Evolutionary conservation across 1,140 invertebrate genomes (phyloP), one percentile per base, ranked within the genome.

Genomic region (Glomeris maerens): DNA sequence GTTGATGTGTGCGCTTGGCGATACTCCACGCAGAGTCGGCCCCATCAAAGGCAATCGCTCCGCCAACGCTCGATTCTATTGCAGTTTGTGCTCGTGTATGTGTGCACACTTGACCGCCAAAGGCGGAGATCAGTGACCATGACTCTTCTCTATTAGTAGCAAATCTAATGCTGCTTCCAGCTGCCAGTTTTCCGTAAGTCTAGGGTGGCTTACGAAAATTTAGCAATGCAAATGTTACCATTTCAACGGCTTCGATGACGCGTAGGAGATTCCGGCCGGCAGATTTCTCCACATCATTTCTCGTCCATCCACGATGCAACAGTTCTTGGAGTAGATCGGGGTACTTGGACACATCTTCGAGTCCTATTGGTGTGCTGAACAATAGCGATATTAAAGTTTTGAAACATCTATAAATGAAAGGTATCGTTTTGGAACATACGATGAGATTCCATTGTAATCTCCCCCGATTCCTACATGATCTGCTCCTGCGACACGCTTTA

Each of bases 381-480:
- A 42, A 45, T 20, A 20, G 4, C 4, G 25, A 42, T 13, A 36
- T 17, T 13, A 36, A 36, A 36, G 10, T 36, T 36, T 13, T 36
- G 10, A 36, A 36, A 36, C 17, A 36, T 36, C 17, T 36, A 36
- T 36, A 36, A 36, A 36, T 17, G 31, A 13, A 36, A 36, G 31
- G 17, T 13, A 36, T 36, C 10, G 31, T 36, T 10, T 13, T 13
- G 17, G 10, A 4, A 5, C 25, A 21, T 42, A 42, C 40, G 40
- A 21, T 4, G 20, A 2, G 14, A 66, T 59, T 4, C 67, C 67
- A 39, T 68, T 64, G 52, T 64, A 69, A 53, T 69, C 66, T 3
- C 57, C 61, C 5, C 67, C 67, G 40, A 69, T 67, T 3, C 63
- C 67, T 1, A 69, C 57, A 55, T 62, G 55, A 47, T 69, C 66